phyloP scores from a whole-genome alignment of 2,888 invertebrate genomes.

The Taphrorychus bicolor region DNA sequence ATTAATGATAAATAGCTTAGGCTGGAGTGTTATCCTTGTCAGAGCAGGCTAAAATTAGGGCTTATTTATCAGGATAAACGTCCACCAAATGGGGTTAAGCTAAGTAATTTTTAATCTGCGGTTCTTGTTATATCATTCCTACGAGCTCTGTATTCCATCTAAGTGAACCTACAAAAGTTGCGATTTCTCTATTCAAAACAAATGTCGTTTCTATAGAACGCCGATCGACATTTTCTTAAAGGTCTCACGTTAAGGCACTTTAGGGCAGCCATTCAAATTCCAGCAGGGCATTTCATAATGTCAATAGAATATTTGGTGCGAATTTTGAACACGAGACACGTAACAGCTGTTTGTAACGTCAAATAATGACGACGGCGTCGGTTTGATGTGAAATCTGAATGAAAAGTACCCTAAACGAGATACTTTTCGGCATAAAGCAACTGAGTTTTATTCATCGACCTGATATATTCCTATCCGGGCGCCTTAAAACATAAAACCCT shows the following conservation, averaged over 20 bases:
- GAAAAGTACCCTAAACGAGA: slow-evolving; percentile 57
- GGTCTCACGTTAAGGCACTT: slow-evolving; percentile 30
- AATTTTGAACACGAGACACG: slow-evolving; percentile 48
- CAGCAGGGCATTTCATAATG: slow-evolving; percentile 41
- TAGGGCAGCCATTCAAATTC: slow-evolving; percentile 40
- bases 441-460: slow-evolving; percentile 36
- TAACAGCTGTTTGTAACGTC: slow-evolving; percentile 56
- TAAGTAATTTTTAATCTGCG: too few relatives aligned
- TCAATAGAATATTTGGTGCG: slow-evolving; percentile 56
- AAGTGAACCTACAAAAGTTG: too few relatives aligned
- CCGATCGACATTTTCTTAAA: slow-evolving; percentile 22
- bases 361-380: slow-evolving; percentile 53
- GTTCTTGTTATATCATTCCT: too few relatives aligned
- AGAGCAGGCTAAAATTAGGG: background rate
- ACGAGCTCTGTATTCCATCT: too few relatives aligned
- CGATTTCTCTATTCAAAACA: slow-evolving; percentile 7
- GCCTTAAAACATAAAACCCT: slow-evolving; percentile 25
- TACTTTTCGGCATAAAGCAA: slow-evolving; percentile 52
- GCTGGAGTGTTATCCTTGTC: slow-evolving; percentile 1
- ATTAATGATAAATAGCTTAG: slow-evolving; percentile 34
- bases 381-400: slow-evolving; percentile 56
- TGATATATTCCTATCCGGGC: slow-evolving; percentile 39
- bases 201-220: slow-evolving; percentile 19
- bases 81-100: too few relatives aligned
- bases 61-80: background rate